These are phyloP conservation scores for Drosophila meridiana DNA, from an alignment of 2,888 invertebrate species.

Conservation along the genomic window DNA sequence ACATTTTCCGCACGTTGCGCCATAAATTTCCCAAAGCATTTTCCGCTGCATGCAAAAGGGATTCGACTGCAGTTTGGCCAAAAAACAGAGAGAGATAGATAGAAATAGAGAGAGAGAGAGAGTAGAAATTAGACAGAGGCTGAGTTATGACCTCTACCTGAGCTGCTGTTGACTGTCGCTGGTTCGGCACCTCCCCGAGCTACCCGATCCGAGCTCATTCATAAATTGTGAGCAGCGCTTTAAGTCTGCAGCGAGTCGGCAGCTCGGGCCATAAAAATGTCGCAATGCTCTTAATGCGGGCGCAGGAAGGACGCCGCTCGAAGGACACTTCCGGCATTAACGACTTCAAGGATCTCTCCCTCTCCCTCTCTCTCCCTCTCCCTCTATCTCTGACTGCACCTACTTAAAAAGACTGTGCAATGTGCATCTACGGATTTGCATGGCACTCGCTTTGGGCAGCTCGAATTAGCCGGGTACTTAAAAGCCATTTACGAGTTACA, in stretches of 20 bases:
- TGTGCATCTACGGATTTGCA: constrained; percentile 43
- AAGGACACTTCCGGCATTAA: constrained; percentile 77
- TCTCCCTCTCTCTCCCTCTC: neutral
- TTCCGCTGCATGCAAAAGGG: constrained; percentile 63
- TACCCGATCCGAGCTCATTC: constrained; percentile 63
- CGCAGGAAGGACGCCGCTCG: constrained; percentile 43
- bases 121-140: constrained; percentile 43
- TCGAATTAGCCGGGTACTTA: constrained; percentile 55
- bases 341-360: constrained; percentile 47
- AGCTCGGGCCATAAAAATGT: constrained; percentile 76
- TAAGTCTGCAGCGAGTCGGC: constrained; percentile 42
- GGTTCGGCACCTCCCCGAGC: constrained; percentile 8
- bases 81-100: constrained; percentile 14
- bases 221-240: constrained; percentile 76
- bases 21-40: constrained; percentile 67
- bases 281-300: constrained; percentile 74
- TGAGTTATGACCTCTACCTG: constrained; percentile 73
- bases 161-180: constrained; percentile 24
- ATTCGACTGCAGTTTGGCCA: constrained; percentile 50
- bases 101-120: neutral
- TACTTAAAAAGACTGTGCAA: constrained; percentile 37
- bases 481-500: constrained; percentile 48
- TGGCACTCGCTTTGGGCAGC: constrained; percentile 38
- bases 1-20: constrained; percentile 52
- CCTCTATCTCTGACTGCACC: constrained; percentile 23